These are phyloP conservation scores for Nannoperca australis DNA, from an alignment of 2,797 vertebrate genomes.

Conservation along the genomic window DNA sequence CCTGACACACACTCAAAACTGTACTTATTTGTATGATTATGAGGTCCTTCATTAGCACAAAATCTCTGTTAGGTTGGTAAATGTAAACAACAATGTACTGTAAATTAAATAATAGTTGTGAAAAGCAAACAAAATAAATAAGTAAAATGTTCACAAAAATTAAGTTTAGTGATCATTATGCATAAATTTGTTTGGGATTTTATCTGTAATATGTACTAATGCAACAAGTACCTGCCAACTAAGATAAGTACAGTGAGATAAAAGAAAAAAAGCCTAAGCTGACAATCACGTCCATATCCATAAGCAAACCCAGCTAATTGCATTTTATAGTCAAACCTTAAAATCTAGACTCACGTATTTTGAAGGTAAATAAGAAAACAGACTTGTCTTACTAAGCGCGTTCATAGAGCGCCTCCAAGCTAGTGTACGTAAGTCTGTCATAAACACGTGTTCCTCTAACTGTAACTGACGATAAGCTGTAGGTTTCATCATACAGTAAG, in stretches of 20 bases:
- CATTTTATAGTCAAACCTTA: neutral
- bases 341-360: neutral
- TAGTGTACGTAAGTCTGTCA: neutral
- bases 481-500: neutral
- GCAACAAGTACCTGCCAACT: neutral
- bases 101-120: too few species aligned
- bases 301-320: neutral
- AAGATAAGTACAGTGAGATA: conserved; percentile 2
- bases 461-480: neutral
- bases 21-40: neutral
- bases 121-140: neutral
- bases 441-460: conserved; percentile 21
- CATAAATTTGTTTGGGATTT: neutral
- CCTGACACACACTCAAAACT: neutral
- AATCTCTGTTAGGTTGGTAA: too few species aligned
- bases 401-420: neutral
- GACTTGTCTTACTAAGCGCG: neutral
- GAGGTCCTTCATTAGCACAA: neutral
- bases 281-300: neutral
- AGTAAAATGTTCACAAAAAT: neutral
- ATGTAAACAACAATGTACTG: too few species aligned
- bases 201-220: neutral
- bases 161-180: neutral
- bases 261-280: conserved; percentile 1
- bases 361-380: neutral